These are phyloP conservation scores for Seriola dumerili DNA, from an alignment of 2,113 vertebrate genomes.

Conservation along the genomic window DNA sequence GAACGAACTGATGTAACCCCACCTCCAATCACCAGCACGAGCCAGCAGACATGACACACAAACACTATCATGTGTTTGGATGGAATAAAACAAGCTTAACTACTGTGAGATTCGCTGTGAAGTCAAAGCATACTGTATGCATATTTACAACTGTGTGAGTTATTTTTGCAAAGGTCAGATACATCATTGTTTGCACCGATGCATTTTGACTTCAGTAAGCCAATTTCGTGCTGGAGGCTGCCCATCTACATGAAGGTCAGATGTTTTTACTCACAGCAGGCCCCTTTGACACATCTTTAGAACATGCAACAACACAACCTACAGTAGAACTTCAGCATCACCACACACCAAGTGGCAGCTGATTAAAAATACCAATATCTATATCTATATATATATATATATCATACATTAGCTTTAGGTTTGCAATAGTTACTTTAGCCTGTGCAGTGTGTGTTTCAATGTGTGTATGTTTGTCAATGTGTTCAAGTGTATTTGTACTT, in stretches of 20 bases:
- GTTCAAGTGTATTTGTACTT: slow-evolving; percentile 22
- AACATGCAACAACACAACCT: not conserved
- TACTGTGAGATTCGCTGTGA: slow-evolving; percentile 7
- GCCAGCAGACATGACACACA: slow-evolving; percentile 19
- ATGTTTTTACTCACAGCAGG: slow-evolving; percentile 7
- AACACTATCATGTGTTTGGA: slow-evolving; percentile 4
- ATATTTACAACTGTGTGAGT: slow-evolving; percentile 5
- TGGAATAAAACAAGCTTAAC: not conserved
- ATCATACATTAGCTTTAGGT: no score
- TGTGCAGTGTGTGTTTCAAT: not conserved
- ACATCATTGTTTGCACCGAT: slow-evolving; percentile 31
- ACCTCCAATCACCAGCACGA: slow-evolving; percentile 34
- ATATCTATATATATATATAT: no score
- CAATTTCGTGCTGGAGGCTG: slow-evolving; percentile 7
- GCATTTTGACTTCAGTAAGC: slow-evolving; percentile 15
- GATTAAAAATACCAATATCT: not conserved
- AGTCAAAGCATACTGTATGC: slow-evolving; percentile 1
- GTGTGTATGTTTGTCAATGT: not conserved
- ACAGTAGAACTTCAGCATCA: not conserved
- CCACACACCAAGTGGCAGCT: not conserved
- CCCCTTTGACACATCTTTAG: not conserved
- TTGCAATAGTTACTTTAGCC: not conserved
- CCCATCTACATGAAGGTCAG: slow-evolving; percentile 39
- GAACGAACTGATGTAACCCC: slow-evolving; percentile 45
- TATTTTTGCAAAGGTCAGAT: slow-evolving; percentile 39